Percentiles rank a stretch among this genome's conserved stretches.
Conservation (phyloP, 2,113 vertebrate genomes). For the Hylia prasina region DNA sequence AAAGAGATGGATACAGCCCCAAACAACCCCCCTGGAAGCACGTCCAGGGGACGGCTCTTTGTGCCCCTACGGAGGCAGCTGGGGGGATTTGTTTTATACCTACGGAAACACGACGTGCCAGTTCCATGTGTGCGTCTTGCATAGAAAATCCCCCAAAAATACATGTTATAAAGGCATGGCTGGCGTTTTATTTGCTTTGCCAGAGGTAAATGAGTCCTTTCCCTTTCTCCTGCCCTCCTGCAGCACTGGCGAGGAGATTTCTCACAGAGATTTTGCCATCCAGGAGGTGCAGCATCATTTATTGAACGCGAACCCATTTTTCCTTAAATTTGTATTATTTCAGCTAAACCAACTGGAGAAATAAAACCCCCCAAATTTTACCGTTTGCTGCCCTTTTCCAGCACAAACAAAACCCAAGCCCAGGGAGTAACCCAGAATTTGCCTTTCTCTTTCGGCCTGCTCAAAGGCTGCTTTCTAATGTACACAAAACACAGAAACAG, state of each 20-base stretch:
- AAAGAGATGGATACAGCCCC: constrained; percentile 44
- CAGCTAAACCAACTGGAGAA: neutral
- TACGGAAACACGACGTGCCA: neutral
- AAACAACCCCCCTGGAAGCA: constrained; percentile 50
- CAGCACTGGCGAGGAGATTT: neutral
- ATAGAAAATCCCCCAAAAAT: neutral
- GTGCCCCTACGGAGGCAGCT: neutral
- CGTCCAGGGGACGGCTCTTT: neutral
- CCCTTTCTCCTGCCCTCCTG: neutral
- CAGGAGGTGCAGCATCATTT: neutral
- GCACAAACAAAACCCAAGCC: neutral
- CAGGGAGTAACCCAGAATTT: neutral
- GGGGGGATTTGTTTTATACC: neutral
- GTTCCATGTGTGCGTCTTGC: neutral
- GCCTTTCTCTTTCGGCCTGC: constrained; percentile 13
- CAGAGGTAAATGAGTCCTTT: neutral
- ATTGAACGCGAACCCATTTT: neutral
- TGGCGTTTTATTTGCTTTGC: neutral
- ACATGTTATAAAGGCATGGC: neutral
- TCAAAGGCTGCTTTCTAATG: neutral
- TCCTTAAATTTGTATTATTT: constrained; percentile 2
- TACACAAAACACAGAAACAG: neutral
- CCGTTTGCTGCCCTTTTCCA: neutral
- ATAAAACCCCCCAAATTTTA: neutral
- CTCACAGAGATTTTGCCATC: neutral